These are phyloP conservation scores for Serripes groenlandicus DNA, from an alignment of 2,888 invertebrate species.

Conservation along the genomic window DNA sequence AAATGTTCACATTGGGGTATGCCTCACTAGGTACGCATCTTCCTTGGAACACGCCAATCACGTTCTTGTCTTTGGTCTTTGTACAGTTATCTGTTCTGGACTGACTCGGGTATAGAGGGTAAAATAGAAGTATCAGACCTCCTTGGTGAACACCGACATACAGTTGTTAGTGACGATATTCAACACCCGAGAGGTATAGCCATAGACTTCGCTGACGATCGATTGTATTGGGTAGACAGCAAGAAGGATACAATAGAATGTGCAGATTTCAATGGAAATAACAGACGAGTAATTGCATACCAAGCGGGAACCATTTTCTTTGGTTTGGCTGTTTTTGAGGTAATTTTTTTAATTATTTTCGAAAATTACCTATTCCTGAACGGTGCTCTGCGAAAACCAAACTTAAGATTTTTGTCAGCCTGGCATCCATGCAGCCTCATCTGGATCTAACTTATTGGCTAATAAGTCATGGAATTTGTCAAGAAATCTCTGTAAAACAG, in stretches of 20 bases:
- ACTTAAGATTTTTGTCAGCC: too few species aligned
- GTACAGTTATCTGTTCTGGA: slow-evolving; percentile 82
- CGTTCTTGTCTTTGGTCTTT: not conserved
- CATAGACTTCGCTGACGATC: slow-evolving; percentile 87
- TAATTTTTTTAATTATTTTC: slow-evolving; percentile 58
- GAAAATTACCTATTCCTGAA: too few species aligned
- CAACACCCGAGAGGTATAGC: slow-evolving; percentile 87
- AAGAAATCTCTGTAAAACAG: too few species aligned
- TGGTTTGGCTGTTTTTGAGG: slow-evolving; percentile 80
- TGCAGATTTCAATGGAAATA: slow-evolving; percentile 92
- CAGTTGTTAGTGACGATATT: slow-evolving; percentile 73
- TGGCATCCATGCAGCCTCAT: too few species aligned
- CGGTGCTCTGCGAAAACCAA: too few species aligned
- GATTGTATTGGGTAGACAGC: slow-evolving; percentile 95
- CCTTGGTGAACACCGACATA: slow-evolving; percentile 76
- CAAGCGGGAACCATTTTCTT: slow-evolving; percentile 77
- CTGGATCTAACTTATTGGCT: too few species aligned
- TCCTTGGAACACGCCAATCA: not conserved
- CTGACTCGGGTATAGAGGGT: slow-evolving; percentile 79
- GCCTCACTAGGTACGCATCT: too few species aligned
- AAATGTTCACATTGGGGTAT: too few species aligned
- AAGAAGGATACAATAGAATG: slow-evolving; percentile 93
- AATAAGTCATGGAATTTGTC: too few species aligned
- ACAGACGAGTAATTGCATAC: slow-evolving; percentile 86
- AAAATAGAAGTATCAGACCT: slow-evolving; percentile 81